Conservation (phyloP, 2,797 vertebrate species). For the Eospalax fontanierii region DNA sequence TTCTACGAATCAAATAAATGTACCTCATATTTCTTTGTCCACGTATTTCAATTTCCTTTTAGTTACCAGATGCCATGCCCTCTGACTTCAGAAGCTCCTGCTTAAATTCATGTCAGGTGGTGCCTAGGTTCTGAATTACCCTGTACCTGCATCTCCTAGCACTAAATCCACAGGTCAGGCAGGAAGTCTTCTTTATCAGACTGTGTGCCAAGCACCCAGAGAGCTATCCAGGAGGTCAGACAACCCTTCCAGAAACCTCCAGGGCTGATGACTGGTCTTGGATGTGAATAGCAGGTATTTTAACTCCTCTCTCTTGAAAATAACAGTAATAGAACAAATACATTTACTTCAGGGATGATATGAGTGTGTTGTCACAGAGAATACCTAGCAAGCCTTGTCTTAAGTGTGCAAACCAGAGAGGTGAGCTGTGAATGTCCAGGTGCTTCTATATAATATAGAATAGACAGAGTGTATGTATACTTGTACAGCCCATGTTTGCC, state of each 20-base stretch:
- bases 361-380: background rate
- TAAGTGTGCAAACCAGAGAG: constrained; percentile 2
- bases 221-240: constrained; percentile 6
- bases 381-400: background rate
- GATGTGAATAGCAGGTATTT: constrained; percentile 72
- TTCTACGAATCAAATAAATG: constrained; percentile 51
- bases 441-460: background rate
- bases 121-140: background rate
- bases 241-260: constrained; percentile 4
- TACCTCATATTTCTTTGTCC: background rate
- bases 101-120: background rate
- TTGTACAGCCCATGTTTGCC: background rate
- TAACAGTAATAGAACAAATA: constrained; percentile 74
- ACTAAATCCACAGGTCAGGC: background rate
- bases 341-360: constrained; percentile 19
- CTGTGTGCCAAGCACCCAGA: background rate
- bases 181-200: background rate
- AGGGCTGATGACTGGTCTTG: constrained; percentile 37
- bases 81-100: background rate
- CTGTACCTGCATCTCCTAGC: background rate
- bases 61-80: background rate
- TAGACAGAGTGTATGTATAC: background rate
- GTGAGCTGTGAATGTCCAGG: background rate
- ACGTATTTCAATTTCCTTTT: background rate
- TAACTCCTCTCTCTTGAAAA: constrained; percentile 74